Base-by-base conservation (phyloP, 2,113 vertebrate species). In the Ciconia maguari region DNA sequence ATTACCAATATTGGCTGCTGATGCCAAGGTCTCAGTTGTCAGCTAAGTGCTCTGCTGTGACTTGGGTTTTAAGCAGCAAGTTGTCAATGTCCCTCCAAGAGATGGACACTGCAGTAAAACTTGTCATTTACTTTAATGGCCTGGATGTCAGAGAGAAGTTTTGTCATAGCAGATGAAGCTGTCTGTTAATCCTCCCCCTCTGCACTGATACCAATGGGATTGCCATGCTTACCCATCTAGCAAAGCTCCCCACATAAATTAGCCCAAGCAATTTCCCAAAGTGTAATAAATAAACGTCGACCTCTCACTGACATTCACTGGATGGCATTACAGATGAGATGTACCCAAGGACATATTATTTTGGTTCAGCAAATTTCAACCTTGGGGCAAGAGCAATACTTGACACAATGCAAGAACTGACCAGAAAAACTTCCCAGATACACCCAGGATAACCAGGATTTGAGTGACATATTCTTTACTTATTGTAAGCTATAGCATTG, bases 161-260 rank as follows among this genome's bases (percentile, higher is more conserved):
- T 93, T 84, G 36, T 70, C 78, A 49, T 20, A 55, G 80, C 51
- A 96, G 93, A 93, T 83, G 88, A 93, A 88, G 68, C 83, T 93
- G 60, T 10, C 74, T 76, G 70, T 75, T 97, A 87, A 96, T 95
- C 68, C 74, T 90, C 46, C 51, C 42, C 20, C 42, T 92, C 58
- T 7, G 10, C 54, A 61, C 13, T 0, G 6, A 81, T 75, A 90
- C 84, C 27, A 61, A 93, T 65, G 70, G 64, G 60, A 86, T 86
- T 71, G 83, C 83, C 49, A 34, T 44, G 64, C 60, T 91, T 48
- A 81, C 66, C 87, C 80, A 41, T 42, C 87, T 69, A 83, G 70
- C 82, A 61, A 87, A 96, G 60, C 77, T 96, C 85, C 83, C 52
- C 30, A 77, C 60, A 86, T 95, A 94, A 96, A 93, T 97, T 94